Base-by-base conservation (phyloP, 1,140 invertebrate species). In the Listronotus bonariensis region DNA sequence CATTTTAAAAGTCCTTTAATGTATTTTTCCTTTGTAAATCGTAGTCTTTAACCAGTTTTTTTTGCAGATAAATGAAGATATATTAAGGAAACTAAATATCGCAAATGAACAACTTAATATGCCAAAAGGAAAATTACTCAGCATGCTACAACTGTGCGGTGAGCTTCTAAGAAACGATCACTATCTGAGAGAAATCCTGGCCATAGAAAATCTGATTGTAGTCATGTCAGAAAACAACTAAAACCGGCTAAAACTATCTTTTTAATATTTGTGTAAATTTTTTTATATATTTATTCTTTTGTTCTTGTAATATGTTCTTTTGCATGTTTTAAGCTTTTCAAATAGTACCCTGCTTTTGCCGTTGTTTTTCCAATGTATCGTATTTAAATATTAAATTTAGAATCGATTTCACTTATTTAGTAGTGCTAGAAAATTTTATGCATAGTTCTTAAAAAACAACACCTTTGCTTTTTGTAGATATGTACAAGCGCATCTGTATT, bases 141-240 rank as follows among this genome's bases (percentile, higher is more conserved):
- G 83, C 56, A 81, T 88, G 45, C 79, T 93, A 10, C 83, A 81
- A 57, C 80, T 83, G 15, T 79, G 92, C 18, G 87, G 88, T 17
- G 83, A 80, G 56, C 84, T 92, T 65, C 83, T 92, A 73, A 81
- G 82, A n/a, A 89, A 94, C 72, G 82, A 86, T 46, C 83, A 85
- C 48, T 94, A 91, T 72, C 82, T 91, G 70, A 78, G 78, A 5
- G 89, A 92, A 79, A 77, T 91, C 20, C 79, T 90, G 67, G 82
- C 84, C 18, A 87, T 93, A 58, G 92, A 94, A 75, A 77, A 85
- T 58, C 85, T 85, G 69, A 89, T 94, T 68, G 87, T 88, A 59
- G 82, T 84, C 64, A 84, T 92, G 72, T 88, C 90, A 56, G 87
- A 88, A 69, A 88, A 89, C 62, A 89, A 89, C 80, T 90, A 88